phyloP scores from a whole-genome alignment of 2,888 invertebrate species.

The Oegoconia quadripuncta region DNA sequence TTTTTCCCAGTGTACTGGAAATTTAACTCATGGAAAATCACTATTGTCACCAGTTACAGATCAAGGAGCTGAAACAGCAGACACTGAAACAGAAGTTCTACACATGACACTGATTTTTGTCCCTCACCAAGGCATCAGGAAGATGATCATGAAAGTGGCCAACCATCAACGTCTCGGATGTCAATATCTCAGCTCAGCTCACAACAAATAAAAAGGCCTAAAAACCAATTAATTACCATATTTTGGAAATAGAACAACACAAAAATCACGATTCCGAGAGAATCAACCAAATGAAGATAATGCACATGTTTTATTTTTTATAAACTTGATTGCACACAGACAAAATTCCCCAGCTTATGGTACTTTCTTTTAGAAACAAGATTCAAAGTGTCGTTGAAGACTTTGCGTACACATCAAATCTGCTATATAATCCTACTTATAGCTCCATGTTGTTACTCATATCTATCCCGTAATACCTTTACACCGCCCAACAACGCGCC shows the following conservation, averaged over 20 bases:
- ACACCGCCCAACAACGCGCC: neutral
- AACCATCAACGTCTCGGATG: neutral
- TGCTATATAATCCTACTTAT: no score
- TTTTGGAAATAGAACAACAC: neutral
- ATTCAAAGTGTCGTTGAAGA: constrained; percentile 17
- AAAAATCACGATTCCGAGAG: neutral
- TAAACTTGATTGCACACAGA: constrained; percentile 19
- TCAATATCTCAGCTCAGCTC: no score
- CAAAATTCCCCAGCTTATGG: constrained; percentile 14
- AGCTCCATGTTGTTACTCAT: no score
- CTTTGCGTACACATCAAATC: constrained; percentile 19
- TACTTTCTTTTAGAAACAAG: constrained; percentile 14
- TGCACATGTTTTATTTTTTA: constrained; percentile 15
- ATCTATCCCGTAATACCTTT: no score
- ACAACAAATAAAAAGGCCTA: no score
- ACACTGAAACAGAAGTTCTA: neutral
- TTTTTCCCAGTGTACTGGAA: no score
- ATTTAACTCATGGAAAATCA: no score
- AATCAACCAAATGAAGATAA: neutral
- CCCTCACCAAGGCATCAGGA: neutral
- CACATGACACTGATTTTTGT: no score
- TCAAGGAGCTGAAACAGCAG: neutral
- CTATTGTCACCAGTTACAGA: neutral
- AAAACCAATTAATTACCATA: neutral
- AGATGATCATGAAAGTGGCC: neutral